Evolutionary conservation across 2,888 invertebrate species (phyloP), one percentile per base, ranked within the genome.

Genomic region (Melanophora roralis): DNA sequence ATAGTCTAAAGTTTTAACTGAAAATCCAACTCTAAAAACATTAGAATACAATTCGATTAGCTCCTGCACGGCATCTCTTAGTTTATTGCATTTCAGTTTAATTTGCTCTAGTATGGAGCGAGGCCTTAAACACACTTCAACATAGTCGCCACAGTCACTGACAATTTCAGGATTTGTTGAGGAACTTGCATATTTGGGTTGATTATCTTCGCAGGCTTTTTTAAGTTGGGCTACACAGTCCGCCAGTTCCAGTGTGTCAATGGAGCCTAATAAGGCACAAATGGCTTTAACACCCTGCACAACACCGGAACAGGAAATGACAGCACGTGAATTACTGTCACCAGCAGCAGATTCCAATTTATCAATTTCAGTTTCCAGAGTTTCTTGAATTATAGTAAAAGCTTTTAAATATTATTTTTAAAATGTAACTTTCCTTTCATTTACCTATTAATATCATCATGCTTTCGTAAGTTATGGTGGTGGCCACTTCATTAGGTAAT

Each of bases 251-350:
- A 95, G 90, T 0, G 97, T 98, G 90, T 98, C 97, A 0, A 98
- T 93, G 67, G 94, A 95, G 16, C 96, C 97, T 83, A 98, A 93
- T 16, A 97, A 90, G 32, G 97, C 95, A 86, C 97, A 97, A 40
- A 98, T 94, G 0, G 97, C 97, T 90, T 98, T 98, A 1, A 98
- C 96, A 0, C 97, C 95, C 89, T 98, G 98, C 51, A 95, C 93
- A 53, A 97, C 95, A 4, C 95, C 92, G n/a, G 92, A 92, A 23
- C 94, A 92, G 84, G 93, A 93, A 16, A 94, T 82, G 43, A 89
- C 91, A 0, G 91, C 90, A 34, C 92, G 91, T 1, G 89, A 85
- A 75, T 91, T 92, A 76, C 90, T 91, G 62, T 93, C 93, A 47
- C 92, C 89, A 0, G 93, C 93, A 23, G 93, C 92, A 3, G 93